These are phyloP conservation scores for Arothron firmamentum DNA, from an alignment of 2,113 vertebrate genomes.

Conservation along the genomic window DNA sequence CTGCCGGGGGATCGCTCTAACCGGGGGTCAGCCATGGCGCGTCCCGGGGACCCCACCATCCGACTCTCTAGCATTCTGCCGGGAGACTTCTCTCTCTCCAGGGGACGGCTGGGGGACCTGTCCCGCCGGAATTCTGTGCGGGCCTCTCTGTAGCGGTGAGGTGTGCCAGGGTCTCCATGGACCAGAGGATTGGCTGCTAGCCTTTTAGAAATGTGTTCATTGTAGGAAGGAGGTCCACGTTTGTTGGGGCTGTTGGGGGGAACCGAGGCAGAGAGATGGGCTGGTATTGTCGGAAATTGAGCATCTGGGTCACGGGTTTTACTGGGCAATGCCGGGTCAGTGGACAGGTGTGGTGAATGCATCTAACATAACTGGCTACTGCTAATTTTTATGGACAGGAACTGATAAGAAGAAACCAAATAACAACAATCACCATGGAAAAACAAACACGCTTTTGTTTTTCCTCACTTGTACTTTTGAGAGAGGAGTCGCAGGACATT, in stretches of 20 bases:
- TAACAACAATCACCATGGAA: too few species aligned
- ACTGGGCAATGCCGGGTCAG: slow-evolving; percentile 19
- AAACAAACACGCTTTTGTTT: too few species aligned
- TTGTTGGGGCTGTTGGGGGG: slow-evolving; percentile 87
- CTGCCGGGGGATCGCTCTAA: slow-evolving; percentile 89
- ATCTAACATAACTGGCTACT: not conserved
- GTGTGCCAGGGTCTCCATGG: slow-evolving; percentile 87
- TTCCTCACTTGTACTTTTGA: not conserved
- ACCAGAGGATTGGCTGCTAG: slow-evolving; percentile 85
- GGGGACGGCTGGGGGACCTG: slow-evolving; percentile 85
- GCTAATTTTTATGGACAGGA: slow-evolving; percentile 1
- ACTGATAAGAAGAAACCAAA: not conserved
- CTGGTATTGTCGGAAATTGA: not conserved
- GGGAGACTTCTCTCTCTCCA: slow-evolving; percentile 94
- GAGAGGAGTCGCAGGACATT: slow-evolving; percentile 24
- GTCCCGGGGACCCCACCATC: slow-evolving; percentile 68
- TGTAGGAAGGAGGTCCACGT: slow-evolving; percentile 94
- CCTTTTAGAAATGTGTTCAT: slow-evolving; percentile 98
- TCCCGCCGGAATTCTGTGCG: slow-evolving; percentile 91
- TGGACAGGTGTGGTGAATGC: not conserved
- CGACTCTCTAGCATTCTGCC: slow-evolving; percentile 86
- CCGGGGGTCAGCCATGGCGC: slow-evolving; percentile 83
- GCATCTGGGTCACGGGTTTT: slow-evolving; percentile 16
- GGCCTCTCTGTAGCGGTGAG: slow-evolving; percentile 93
- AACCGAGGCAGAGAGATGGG: slow-evolving; percentile 23